Evolutionary conservation across 2,888 invertebrate genomes (phyloP), one percentile per base, ranked within the genome.

Genomic region (Drymonia ruficornis): DNA sequence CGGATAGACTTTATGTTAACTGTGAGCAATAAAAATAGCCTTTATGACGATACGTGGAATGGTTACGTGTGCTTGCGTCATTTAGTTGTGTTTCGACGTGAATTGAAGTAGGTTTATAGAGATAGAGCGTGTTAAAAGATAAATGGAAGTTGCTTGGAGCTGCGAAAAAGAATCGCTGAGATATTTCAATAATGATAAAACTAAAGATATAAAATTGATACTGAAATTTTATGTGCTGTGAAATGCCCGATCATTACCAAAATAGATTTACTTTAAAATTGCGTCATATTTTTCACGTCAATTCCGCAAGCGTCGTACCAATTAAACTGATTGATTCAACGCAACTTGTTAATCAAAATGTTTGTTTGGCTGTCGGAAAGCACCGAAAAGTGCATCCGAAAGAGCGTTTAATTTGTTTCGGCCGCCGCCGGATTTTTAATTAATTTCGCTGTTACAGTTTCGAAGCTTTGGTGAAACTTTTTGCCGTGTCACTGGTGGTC

Each of bases 21-120:
- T 82, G 87, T 81, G 73, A 78, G 86, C 87, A 81, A 91, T 91
- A 91, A 91, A 91, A 91, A 90, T 89, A 82, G 86, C 87, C 88
- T 91, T 91, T 90, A 91, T 86, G 87, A 86, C 86, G 81, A 84
- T 88, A 90, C 91, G 90, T 90, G 91, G 86, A 88, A 88, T 89
- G 86, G 83, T 83, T 89, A 82, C 82, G 83, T 81, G 82, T 86
- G 81, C 81, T 77, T 79, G 81, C 77, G 74, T 83, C 81, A 81
- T 77, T 82, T 77, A 66, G 72, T 75, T 67, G 67, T 64, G 75
- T 83, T 79, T 67, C 72, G 65, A 71, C 70, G 71, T 73, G 76
- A 76, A 76, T 79, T 75, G 70, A 65, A 75, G 61, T 60, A 61
- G 68, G 68, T 70, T 78, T 74, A 74, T 67, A 64, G 73, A 74